Evolutionary conservation across 2,113 vertebrate genomes (phyloP).

Genomic region (Naja naja): DNA sequence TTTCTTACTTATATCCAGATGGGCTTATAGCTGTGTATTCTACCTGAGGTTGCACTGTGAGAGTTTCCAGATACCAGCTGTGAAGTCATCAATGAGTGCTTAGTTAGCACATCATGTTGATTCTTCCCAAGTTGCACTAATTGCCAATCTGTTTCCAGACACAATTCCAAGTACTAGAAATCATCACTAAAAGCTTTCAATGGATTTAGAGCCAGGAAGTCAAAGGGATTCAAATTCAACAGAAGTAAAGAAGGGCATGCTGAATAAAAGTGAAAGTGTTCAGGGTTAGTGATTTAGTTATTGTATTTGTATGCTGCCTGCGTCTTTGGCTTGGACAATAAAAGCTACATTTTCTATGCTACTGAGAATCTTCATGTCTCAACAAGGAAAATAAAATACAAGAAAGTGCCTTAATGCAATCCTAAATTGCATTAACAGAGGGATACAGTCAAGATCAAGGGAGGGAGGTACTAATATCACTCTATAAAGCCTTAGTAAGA

Average conservation of each 20-base stretch:
- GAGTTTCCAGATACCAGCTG: neutral
- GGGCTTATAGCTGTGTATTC: neutral
- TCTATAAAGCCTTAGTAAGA: too few relatives aligned
- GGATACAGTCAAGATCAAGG: too few relatives aligned
- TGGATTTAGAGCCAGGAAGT: neutral
- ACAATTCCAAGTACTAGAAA: neutral
- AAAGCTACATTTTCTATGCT: neutral
- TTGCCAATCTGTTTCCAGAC: neutral
- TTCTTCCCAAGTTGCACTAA: neutral
- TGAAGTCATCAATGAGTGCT: neutral
- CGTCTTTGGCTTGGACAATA: neutral
- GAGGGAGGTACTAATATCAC: too few relatives aligned
- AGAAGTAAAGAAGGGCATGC: neutral
- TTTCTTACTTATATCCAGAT: neutral
- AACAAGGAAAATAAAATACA: neutral
- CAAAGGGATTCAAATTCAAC: neutral
- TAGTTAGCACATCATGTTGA: neutral
- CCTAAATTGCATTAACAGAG: too few relatives aligned
- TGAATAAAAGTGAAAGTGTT: neutral
- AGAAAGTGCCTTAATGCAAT: neutral
- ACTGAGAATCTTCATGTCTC: neutral
- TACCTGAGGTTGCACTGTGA: neutral
- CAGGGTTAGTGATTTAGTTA: neutral
- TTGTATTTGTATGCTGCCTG: neutral
- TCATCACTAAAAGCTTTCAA: neutral